Conservation (phyloP, 2,888 invertebrate genomes). For the Crioceris asparagi region DNA sequence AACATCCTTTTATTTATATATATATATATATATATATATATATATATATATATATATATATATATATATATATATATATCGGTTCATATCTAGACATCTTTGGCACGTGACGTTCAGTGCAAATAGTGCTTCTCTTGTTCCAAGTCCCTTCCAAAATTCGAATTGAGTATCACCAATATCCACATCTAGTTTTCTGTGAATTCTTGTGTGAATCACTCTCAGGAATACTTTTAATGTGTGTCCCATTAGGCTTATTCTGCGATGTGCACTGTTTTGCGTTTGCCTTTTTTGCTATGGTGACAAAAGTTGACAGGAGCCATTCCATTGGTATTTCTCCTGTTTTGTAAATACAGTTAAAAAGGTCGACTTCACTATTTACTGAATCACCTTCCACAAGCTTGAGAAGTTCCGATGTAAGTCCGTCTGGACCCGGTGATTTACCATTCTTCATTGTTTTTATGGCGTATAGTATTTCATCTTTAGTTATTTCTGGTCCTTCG, state of each 20-base stretch:
- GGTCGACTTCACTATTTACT: too few relatives aligned
- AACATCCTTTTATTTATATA: too few relatives aligned
- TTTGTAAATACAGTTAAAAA: too few relatives aligned
- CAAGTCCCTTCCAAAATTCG: slow-evolving; percentile 5
- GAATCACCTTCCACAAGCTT: too few relatives aligned
- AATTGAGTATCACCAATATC: slow-evolving; percentile 5
- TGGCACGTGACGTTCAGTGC: slow-evolving; percentile 3
- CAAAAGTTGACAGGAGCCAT: slow-evolving; percentile 4
- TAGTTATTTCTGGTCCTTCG: too few relatives aligned
- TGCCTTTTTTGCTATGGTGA: slow-evolving; percentile 2
- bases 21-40: too few relatives aligned
- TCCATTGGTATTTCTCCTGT: slow-evolving; percentile 3
- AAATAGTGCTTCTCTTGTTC: slow-evolving; percentile 6
- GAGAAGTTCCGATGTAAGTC: too few relatives aligned
- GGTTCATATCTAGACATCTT: slow-evolving; percentile 4
- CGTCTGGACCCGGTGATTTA: too few relatives aligned
- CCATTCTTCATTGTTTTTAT: too few relatives aligned
- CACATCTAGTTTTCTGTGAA: slow-evolving; percentile 5
- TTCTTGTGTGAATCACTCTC: slow-evolving; percentile 6
- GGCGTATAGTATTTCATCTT: too few relatives aligned
- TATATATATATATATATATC: too few relatives aligned
- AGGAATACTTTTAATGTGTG: slow-evolving; percentile 4
- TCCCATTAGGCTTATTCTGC: slow-evolving; percentile 1
- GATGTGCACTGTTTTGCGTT: slow-evolving; percentile 5
- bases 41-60: too few relatives aligned